Evolutionary conservation across 2,888 invertebrate genomes (phyloP), one percentile per base, ranked within the genome.

Genomic region (Antitype chi): DNA sequence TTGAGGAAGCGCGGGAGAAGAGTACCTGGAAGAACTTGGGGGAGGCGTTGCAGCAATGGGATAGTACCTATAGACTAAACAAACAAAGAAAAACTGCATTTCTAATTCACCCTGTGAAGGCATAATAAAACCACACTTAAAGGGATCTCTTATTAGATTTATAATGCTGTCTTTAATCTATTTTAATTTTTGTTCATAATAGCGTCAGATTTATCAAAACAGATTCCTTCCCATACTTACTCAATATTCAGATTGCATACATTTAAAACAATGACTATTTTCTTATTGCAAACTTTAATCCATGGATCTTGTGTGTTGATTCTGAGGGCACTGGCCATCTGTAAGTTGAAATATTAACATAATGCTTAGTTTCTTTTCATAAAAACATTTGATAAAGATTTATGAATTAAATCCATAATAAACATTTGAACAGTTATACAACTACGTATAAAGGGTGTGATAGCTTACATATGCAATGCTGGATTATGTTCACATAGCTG

Each of bases 221-320:
- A 25, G 47, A 38, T n/a, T n/a, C 0, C 23, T 1, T 43, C 9
- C 0, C 32, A 79, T 85, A 94, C 96, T 94, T 91, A 96, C 96
- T 91, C 87, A 73, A 84, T 67, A 83, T 92, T 90, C 47, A 88
- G 88, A 87, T 94, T 94, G 6, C 86, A 57, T 17, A 93, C 85
- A 80, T 90, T 87, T 9, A 92, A 71, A 25, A 91, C 87, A 52
- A 96, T 87, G 4, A 95, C 87, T 57, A 96, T 75, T 88, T 94
- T 95, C 47, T 91, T 90, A 80, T 95, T 95, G 78, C 94, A 96
- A 15, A 92, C 77, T 89, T 92, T 94, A 3, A 95, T 87, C 90
- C 90, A 91, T 13, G 94, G 94, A 62, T 84, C 84, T 28, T 84
- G 73, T 43, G 88, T 90, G 74, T 90, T 88, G 1, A 95, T 87